Base-by-base conservation (phyloP, 1,140 invertebrate species). In the Macrosteles quadrilineatus region DNA sequence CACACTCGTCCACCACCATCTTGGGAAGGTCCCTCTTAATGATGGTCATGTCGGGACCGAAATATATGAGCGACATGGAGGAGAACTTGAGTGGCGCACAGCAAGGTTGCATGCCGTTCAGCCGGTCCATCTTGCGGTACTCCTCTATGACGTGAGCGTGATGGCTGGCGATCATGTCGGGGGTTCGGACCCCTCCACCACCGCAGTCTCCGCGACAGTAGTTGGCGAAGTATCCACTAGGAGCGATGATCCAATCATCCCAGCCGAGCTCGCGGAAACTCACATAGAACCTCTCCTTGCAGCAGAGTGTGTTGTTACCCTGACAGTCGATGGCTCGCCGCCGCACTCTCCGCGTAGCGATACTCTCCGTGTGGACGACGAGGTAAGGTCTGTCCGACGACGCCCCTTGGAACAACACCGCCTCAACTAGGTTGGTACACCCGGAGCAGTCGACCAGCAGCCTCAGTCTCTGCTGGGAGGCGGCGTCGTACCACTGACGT, bases 1-100 rank as follows among this genome's bases (percentile, higher is more conserved):
- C 95, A 82, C 96, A 98, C 83, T 97, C 93, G 80, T 97, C 94
- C 31, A 97, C 94, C 71, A 96, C 92, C 95, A 98, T 98, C 85
- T 96, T 95, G 73, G 95, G 95, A 77, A 98, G 83, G 82, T 97
- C 93, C 74, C 93, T 86, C 80, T 96, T 96, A 78, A 97, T 94
- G 78, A 97, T 94, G 80, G 94, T 95, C 69, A 88, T 88, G 81
- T 94, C 90, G 57, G 91, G 90, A 71, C 94, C 94, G 82, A 95
- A 95, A 82, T 98, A 97, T 75, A 97, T 95, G 74, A 98, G 84
- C 63, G 94, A 95, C 87, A 97, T 92, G 75, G 93, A 88, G 29
- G 92, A 93, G 81, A 97, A 94, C 80, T 95, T 95, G 47, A 95
- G 86, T 12, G 95, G 95, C n/a, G 95, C 93, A 81, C 96, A 98